Evolutionary conservation across 1,140 invertebrate genomes (phyloP).

Genomic region (Thaumetopoea pityocampa): DNA sequence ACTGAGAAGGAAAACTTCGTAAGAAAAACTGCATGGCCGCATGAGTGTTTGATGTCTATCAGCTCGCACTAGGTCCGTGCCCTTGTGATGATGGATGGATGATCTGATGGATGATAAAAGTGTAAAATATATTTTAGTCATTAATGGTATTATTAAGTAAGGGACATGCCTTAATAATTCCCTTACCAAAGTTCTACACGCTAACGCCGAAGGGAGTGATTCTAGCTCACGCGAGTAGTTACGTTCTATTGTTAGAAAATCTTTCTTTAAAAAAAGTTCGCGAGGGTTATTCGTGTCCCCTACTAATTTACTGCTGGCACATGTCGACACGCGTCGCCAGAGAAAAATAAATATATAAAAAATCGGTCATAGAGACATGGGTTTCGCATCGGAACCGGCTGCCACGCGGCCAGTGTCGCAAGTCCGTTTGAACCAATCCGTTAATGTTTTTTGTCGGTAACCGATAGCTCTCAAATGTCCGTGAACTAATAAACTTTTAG

Average conservation of each 20-base stretch:
- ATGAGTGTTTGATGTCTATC: too few relatives aligned
- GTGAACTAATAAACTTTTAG: conserved; percentile 27
- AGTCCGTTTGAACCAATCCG: conserved; percentile 26
- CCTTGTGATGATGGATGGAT: too few relatives aligned
- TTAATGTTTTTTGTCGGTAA: conserved; percentile 40
- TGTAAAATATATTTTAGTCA: too few relatives aligned
- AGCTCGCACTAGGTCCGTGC: too few relatives aligned
- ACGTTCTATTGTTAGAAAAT: conserved; percentile 68
- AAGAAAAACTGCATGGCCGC: too few relatives aligned
- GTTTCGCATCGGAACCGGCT: conserved; percentile 54
- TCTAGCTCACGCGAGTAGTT: conserved; percentile 67
- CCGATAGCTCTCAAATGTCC: conserved; percentile 34
- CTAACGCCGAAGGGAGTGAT: conserved; percentile 48
- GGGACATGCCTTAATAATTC: too few relatives aligned
- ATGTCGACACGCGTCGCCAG: conserved; percentile 68
- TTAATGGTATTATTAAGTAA: too few relatives aligned
- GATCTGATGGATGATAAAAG: too few relatives aligned
- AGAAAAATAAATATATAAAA: conserved; percentile 63
- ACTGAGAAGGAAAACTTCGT: too few relatives aligned
- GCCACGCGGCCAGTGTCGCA: conserved; percentile 31
- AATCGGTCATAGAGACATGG: conserved; percentile 57
- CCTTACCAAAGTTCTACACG: neutral
- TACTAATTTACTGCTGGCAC: conserved; percentile 70
- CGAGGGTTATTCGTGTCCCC: conserved; percentile 61
- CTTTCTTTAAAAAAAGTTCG: conserved; percentile 65